phyloP scores from a whole-genome alignment of 1,140 invertebrate species.

The Linepithema humile region DNA sequence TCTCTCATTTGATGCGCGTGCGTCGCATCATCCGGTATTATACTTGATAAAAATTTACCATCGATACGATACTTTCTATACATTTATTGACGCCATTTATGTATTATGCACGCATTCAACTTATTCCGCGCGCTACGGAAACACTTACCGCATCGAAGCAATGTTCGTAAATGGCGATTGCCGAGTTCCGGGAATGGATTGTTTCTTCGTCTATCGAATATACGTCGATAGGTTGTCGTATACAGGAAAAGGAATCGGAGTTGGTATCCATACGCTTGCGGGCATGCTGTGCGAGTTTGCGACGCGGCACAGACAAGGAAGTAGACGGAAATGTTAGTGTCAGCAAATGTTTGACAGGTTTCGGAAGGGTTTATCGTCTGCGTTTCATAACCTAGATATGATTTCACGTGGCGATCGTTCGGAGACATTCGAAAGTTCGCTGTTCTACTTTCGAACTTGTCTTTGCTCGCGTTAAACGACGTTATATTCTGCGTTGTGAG shows the following conservation, averaged over 20 bases:
- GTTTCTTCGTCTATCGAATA: constrained; percentile 38
- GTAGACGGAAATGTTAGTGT: constrained; percentile 60
- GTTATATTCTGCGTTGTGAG: background rate
- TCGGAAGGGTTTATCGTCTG: background rate
- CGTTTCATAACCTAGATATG: background rate
- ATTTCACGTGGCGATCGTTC: background rate
- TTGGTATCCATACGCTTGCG: background rate
- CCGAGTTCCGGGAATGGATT: constrained; percentile 1
- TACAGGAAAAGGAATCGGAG: constrained; percentile 11
- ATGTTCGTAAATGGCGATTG: constrained; percentile 11
- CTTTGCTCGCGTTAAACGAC: background rate
- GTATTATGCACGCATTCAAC: no score
- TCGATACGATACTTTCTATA: background rate
- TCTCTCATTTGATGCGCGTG: background rate
- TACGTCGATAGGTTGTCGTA: constrained; percentile 18
- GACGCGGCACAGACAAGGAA: constrained; percentile 13
- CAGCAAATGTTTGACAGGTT: constrained; percentile 6
- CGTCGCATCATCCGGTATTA: background rate
- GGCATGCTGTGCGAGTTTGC: constrained; percentile 1
- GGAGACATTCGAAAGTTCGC: background rate
- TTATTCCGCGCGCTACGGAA: background rate
- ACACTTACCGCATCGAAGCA: background rate
- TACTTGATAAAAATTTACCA: constrained; percentile 19
- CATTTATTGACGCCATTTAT: background rate
- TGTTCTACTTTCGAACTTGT: background rate